phyloP scores from a whole-genome alignment of 1,140 invertebrate genomes.

The Neodiprion lecontei region DNA sequence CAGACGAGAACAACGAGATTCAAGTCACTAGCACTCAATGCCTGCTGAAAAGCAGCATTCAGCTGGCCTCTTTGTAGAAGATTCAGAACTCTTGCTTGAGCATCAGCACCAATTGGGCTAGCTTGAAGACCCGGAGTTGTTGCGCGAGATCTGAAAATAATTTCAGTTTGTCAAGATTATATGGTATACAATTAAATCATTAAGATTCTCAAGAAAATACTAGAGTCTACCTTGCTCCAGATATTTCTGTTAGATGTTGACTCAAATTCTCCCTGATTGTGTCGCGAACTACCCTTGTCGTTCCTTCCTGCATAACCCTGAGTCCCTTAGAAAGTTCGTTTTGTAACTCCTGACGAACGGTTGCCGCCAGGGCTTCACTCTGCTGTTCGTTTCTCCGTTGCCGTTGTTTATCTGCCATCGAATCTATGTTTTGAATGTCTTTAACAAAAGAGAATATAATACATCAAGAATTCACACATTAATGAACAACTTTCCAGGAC shows the following conservation, averaged over 20 bases:
- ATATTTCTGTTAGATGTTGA: conserved; percentile 54
- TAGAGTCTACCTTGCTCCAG: conserved; percentile 46
- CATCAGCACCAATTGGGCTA: conserved; percentile 48
- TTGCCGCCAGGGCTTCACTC: conserved; percentile 42
- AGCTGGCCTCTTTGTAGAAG: conserved; percentile 77
- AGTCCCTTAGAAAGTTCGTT: conserved; percentile 48
- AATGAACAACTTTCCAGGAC: not conserved
- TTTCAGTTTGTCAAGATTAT: not conserved
- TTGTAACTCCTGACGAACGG: conserved; percentile 53
- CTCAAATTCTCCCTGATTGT: conserved; percentile 54
- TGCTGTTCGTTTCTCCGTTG: conserved; percentile 51
- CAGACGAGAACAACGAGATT: conserved; percentile 84
- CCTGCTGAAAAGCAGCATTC: conserved; percentile 89
- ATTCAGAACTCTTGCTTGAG: conserved; percentile 74
- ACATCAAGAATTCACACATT: conserved; percentile 14
- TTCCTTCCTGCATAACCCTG: conserved; percentile 47
- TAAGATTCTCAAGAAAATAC: not conserved
- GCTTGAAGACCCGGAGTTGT: conserved; percentile 53
- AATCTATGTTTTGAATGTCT: conserved; percentile 54
- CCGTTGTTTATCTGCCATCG: conserved; percentile 47
- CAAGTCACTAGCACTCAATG: conserved; percentile 85
- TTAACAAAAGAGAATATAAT: conserved; percentile 26
- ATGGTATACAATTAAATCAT: not conserved
- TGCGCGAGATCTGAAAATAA: conserved; percentile 64
- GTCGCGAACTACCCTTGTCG: conserved; percentile 49